Conservation (phyloP, 2,888 invertebrate genomes). For the Latrodectus elegans region DNA sequence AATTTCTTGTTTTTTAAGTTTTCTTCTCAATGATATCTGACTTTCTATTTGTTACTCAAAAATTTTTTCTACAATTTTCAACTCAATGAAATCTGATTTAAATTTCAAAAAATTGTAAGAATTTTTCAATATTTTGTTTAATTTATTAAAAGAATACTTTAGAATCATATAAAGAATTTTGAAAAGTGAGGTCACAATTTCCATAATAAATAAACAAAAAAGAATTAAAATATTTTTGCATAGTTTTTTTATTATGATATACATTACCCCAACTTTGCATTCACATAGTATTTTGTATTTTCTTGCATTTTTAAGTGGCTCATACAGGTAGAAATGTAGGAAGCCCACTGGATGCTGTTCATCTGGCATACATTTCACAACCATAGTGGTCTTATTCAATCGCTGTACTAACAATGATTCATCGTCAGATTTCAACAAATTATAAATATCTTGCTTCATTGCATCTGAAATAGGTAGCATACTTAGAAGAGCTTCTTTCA, state of each 20-base stretch:
- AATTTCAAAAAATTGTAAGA: background rate
- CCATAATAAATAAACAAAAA: background rate
- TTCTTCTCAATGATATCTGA: too few species aligned
- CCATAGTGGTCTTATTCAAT: constrained; percentile 83
- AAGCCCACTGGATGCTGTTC: constrained; percentile 83
- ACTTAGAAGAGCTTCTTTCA: constrained; percentile 80
- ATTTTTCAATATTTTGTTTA: background rate
- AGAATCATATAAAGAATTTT: background rate
- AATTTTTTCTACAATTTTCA: too few species aligned
- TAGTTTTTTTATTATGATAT: background rate
- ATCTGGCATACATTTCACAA: constrained; percentile 82
- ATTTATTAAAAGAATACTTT: too few species aligned
- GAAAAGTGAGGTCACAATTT: background rate
- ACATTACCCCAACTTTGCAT: constrained; percentile 78
- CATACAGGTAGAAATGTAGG: constrained; percentile 81
- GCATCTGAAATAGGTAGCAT: constrained; percentile 79
- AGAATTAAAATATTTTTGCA: too few species aligned
- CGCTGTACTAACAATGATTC: constrained; percentile 81
- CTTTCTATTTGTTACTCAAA: too few species aligned
- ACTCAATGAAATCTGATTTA: background rate
- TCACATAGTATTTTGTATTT: constrained; percentile 80
- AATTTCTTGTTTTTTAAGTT: too few species aligned
- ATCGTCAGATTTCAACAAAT: constrained; percentile 78
- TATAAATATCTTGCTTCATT: constrained; percentile 80
- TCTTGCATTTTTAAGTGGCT: constrained; percentile 72